Percentiles rank a stretch among this genome's conserved stretches.
Conservation (phyloP, 2,797 vertebrate species). For the Chrysocyon brachyurus region DNA sequence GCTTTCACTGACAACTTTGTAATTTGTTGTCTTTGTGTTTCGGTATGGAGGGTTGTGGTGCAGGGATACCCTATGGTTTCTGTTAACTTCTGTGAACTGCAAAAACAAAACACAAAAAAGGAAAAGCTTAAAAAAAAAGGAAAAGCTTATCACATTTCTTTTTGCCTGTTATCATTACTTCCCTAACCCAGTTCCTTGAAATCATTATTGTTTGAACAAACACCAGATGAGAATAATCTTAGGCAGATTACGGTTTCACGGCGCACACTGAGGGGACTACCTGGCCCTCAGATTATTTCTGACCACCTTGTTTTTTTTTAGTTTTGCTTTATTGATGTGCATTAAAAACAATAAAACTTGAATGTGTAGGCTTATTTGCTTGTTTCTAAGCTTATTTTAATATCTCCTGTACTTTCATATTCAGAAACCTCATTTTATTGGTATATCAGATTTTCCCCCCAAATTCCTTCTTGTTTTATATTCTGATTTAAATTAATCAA, state of each 20-base stretch:
- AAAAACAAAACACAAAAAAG: neutral
- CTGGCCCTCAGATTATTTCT: neutral
- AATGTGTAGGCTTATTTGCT: neutral
- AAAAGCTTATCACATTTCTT: neutral
- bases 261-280: neutral
- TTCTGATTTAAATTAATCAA: neutral
- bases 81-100: neutral
- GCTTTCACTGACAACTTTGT: neutral
- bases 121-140: neutral
- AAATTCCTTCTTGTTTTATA: neutral
- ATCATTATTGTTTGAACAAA: conserved; percentile 35
- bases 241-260: conserved; percentile 29
- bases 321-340: neutral
- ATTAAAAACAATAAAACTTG: neutral
- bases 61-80: neutral
- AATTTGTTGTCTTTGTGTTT: neutral
- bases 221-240: conserved; percentile 39
- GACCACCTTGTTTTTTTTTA: neutral
- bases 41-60: neutral
- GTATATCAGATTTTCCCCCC: neutral
- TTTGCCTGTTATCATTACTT: neutral
- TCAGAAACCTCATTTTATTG: neutral
- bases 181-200: conserved; percentile 1
- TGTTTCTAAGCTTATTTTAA: neutral
- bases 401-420: neutral